These are phyloP conservation scores for Genyomyrus donnyi DNA, from an alignment of 2,113 vertebrate genomes.

Conservation along the genomic window DNA sequence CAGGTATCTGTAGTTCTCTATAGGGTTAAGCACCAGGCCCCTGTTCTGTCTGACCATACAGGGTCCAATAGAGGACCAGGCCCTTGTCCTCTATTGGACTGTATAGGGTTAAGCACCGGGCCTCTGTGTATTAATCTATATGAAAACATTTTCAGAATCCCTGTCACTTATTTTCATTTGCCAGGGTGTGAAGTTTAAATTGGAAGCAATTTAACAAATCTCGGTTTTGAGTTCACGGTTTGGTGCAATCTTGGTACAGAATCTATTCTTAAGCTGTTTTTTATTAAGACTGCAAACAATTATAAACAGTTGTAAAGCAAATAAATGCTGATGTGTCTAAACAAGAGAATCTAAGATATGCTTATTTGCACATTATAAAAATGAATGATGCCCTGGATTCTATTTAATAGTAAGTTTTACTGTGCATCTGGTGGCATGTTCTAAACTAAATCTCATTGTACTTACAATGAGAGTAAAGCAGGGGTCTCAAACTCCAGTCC, in stretches of 20 bases:
- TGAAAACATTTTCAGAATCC: not conserved
- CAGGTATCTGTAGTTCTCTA: not conserved
- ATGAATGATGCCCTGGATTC: not conserved
- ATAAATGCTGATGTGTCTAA: not conserved
- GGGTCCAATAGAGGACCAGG: not conserved
- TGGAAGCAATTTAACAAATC: not conserved
- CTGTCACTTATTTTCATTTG: not conserved
- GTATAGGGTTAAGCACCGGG: not conserved
- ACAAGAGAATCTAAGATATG: not conserved
- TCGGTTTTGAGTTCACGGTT: not conserved
- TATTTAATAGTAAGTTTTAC: too few relatives aligned
- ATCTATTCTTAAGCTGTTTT: not conserved
- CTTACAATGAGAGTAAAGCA: too few relatives aligned
- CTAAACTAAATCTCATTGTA: too few relatives aligned
- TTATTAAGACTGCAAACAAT: not conserved
- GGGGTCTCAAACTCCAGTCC: too few relatives aligned
- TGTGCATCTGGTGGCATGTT: too few relatives aligned
- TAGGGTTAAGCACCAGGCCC: not conserved
- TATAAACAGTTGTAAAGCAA: not conserved
- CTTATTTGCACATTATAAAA: not conserved
- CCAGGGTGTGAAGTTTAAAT: not conserved
- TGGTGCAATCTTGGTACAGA: not conserved
- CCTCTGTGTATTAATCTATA: not conserved
- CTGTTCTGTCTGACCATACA: too few relatives aligned
- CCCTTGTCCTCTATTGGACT: too few relatives aligned